These are phyloP conservation scores for Drosophila littoralis DNA, from an alignment of 1,140 invertebrate genomes.

Conservation along the genomic window DNA sequence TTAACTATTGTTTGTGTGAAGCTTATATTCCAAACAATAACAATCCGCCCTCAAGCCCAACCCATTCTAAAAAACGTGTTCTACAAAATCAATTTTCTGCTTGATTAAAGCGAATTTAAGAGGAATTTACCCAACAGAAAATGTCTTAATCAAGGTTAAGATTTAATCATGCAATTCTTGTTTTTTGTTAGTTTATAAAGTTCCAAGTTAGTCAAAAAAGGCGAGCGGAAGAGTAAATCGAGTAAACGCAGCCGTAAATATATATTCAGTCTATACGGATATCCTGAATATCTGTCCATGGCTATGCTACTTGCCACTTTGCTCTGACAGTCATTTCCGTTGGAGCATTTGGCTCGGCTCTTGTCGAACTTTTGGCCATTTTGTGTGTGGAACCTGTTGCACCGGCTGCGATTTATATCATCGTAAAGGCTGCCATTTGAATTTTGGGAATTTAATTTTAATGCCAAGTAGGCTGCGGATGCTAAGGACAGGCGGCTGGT, in stretches of 20 bases:
- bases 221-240: constrained; percentile 16
- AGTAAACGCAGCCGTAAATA: constrained; percentile 24
- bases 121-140: too few relatives aligned
- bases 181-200: neutral
- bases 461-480: constrained; percentile 24
- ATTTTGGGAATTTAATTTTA: constrained; percentile 65
- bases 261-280: constrained; percentile 59
- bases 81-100: too few relatives aligned
- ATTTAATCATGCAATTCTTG: too few relatives aligned
- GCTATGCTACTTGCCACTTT: constrained; percentile 48
- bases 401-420: constrained; percentile 56
- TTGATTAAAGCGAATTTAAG: too few relatives aligned
- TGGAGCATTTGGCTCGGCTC: constrained; percentile 60
- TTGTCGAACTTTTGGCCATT: constrained; percentile 12
- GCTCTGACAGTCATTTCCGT: constrained; percentile 70
- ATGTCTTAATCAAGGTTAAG: too few relatives aligned
- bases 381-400: constrained; percentile 57
- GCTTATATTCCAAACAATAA: too few relatives aligned
- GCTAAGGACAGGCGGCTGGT: constrained; percentile 1
- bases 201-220: constrained; percentile 1
- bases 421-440: constrained; percentile 67
- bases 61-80: too few relatives aligned
- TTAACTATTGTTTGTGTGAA: neutral
- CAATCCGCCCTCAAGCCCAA: too few relatives aligned
- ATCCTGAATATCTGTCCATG: constrained; percentile 65